Evolutionary conservation across 64 coral and sea anemone genomes (phyloP).

Genomic region (Stichodactyla mertensii): DNA sequence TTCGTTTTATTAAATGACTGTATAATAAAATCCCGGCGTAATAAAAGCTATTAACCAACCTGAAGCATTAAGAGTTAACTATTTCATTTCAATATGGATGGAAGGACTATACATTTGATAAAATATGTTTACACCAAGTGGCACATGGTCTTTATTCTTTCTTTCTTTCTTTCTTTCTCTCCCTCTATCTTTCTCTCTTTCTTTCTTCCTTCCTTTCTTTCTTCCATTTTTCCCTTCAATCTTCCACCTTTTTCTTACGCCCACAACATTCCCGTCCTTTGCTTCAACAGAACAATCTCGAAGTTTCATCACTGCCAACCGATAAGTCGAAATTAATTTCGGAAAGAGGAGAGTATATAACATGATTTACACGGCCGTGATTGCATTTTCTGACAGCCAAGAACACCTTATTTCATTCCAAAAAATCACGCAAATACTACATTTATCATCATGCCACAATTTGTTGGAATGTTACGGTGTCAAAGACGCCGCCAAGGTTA

Average conservation of each 20-base stretch:
- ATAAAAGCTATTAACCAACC: no score
- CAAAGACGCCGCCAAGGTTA: not conserved
- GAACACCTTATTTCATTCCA: not conserved
- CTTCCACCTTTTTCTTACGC: not conserved
- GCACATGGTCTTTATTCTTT: not conserved
- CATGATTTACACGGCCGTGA: not conserved
- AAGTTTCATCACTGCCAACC: not conserved
- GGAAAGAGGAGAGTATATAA: not conserved
- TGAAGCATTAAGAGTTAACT: no score
- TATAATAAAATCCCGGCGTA: no score
- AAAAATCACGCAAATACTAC: not conserved
- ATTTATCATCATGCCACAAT: conserved; percentile 1
- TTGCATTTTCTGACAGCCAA: not conserved
- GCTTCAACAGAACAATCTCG: not conserved
- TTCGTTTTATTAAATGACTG: no score
- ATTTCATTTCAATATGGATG: no score
- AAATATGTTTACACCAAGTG: no score
- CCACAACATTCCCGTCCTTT: not conserved
- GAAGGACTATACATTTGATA: no score
- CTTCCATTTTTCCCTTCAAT: not conserved
- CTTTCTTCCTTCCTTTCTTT: not conserved
- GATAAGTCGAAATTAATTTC: conserved; percentile 4
- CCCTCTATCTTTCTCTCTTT: not conserved
- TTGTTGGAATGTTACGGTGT: conserved; percentile 3
- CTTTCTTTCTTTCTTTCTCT: not conserved